Base-by-base conservation (phyloP, 2,888 invertebrate genomes). In the Galerucella calmariensis region DNA sequence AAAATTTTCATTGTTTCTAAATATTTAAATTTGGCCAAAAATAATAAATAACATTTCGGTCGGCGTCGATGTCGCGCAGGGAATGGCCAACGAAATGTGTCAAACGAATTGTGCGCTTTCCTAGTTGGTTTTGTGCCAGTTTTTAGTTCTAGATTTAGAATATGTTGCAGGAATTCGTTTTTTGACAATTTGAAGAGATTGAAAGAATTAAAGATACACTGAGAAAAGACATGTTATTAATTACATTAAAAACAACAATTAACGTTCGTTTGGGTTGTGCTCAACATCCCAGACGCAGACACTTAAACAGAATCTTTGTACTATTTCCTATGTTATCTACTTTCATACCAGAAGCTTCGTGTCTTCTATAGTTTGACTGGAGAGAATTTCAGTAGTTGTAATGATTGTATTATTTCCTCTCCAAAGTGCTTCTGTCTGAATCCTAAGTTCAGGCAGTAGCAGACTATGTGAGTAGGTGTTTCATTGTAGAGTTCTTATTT, bases 111-210 rank as follows among this genome's bases (percentile, higher is more conserved):
- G 24, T 63, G 53, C 11, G 51, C n/a, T 27, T 69, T 62, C 61
- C 61, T 69, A 62, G 35, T 69, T 69, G 69, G 69, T 69, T 41
- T 20, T 11, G 11, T 69, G 69, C 69, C 69, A 69, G 53, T 48
- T 27, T 61, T 48, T 69, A 51, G 24, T 58, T 41, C 58, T 67
- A 58, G 56, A 67, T 20, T 69, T 69, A 69, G 62, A 69, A 27
- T 61, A 61, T n/a, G 35, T n/a, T 14, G 35, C 61, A 61, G 14
- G 27, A 2, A 20, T 14, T 56, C 10, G 16, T 20, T 53, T 14
- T 16, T 53, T n/a, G 8, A n/a, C 53, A n/a, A 53, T 53, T 53
- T 53, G 3, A 56, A 10, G 1, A 56, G 20, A 20, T 20, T 10
- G 1, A 20, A 10, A 8, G 10, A 10, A 10, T 56, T 8, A 56